A percentile compares a stretch with the other conserved stretches of the same genome.
phyloP scores from a whole-genome alignment of 1,140 invertebrate genomes.

The Idris sp. region DNA sequence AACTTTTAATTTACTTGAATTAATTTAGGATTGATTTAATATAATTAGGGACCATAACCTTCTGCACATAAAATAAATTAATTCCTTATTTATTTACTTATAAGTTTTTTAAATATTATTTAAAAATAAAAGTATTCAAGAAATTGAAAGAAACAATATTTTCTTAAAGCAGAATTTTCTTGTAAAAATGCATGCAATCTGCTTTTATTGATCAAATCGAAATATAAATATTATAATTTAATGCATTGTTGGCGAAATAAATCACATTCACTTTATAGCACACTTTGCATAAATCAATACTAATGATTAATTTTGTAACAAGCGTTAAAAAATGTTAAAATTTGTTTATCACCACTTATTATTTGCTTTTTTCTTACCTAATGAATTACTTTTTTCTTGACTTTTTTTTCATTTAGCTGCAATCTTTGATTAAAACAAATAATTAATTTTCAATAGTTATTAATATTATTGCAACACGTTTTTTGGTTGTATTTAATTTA shows the following conservation, averaged over 20 bases:
- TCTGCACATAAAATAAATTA: too few relatives aligned
- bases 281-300: conserved; percentile 43
- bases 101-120: too few relatives aligned
- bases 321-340: conserved; percentile 40
- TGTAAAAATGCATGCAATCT: conserved; percentile 28
- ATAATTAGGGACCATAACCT: too few relatives aligned
- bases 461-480: conserved; percentile 22
- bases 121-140: too few relatives aligned
- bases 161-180: conserved; percentile 13
- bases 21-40: too few relatives aligned
- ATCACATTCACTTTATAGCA: conserved; percentile 38
- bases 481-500: conserved; percentile 44
- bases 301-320: conserved; percentile 48
- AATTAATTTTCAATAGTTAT: conserved; percentile 46
- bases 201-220: conserved; percentile 23
- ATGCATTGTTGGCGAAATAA: conserved; percentile 29
- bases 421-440: conserved; percentile 28
- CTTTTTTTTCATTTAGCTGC: conserved; percentile 14
- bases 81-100: too few relatives aligned
- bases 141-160: too few relatives aligned
- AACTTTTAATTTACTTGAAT: too few relatives aligned
- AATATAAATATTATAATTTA: conserved; percentile 54
- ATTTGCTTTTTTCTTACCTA: conserved; percentile 15
- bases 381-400: conserved; percentile 33
- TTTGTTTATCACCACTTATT: conserved; percentile 18